phyloP scores from a whole-genome alignment of 2,797 vertebrate species.

The Taeniopygia guttata region DNA sequence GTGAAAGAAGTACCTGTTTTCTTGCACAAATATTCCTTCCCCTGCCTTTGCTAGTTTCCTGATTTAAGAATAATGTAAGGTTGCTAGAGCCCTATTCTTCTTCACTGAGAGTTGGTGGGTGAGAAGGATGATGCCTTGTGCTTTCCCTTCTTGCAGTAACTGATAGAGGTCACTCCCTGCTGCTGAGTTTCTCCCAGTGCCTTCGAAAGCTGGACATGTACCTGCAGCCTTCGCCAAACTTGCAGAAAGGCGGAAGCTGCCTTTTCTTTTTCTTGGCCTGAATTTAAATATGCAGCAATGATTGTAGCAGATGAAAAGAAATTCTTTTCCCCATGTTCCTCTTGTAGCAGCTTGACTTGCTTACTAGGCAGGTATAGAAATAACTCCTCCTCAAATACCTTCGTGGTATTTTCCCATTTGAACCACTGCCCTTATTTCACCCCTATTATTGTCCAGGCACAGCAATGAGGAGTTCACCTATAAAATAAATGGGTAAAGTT shows the following conservation, averaged over 20 bases:
- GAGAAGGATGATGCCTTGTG: not conserved
- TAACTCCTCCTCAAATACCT: not conserved
- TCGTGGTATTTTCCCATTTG: not conserved
- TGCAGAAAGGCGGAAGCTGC: not conserved
- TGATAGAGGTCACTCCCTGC: not conserved
- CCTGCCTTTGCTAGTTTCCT: slow-evolving; percentile 5
- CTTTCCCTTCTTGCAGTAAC: slow-evolving; percentile 1
- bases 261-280: not conserved
- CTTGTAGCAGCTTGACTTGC: not conserved
- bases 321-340: not conserved
- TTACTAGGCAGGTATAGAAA: not conserved
- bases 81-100: slow-evolving; percentile 5
- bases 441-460: not conserved
- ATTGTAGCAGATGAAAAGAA: not conserved
- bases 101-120: not conserved
- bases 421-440: not conserved
- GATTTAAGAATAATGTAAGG: not conserved
- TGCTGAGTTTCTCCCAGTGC: not conserved
- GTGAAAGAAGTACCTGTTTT: not conserved
- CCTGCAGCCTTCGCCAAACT: not conserved
- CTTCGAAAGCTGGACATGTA: not conserved
- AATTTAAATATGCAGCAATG: not conserved
- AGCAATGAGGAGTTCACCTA: not conserved
- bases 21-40: not conserved
- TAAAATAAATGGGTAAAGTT: not conserved